phyloP scores from a whole-genome alignment of 2,888 invertebrate genomes.

The Polydrusus pterygomalis region DNA sequence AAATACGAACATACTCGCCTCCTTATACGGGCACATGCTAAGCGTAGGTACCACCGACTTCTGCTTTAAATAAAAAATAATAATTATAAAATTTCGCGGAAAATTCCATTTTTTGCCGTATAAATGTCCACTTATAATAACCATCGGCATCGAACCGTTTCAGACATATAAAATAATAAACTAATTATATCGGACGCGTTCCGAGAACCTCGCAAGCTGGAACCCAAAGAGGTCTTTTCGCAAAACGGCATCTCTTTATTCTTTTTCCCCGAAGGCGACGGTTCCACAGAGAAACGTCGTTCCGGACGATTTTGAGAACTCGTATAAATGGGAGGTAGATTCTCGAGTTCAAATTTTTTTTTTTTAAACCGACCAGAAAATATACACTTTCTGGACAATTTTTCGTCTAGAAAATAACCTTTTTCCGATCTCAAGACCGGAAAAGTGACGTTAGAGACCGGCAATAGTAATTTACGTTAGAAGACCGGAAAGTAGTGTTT shows the following conservation, averaged over 20 bases:
- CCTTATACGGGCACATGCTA: no score
- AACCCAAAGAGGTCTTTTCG: slow-evolving; percentile 37
- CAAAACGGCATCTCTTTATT: slow-evolving; percentile 40
- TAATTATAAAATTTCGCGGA: slow-evolving; percentile 2
- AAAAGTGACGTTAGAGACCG: no score
- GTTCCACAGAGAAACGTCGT: neutral
- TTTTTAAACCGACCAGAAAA: no score
- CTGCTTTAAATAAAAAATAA: no score
- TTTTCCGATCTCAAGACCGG: no score
- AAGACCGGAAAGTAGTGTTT: no score
- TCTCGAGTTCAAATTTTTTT: neutral
- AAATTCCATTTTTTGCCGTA: slow-evolving; percentile 4
- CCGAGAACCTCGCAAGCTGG: slow-evolving; percentile 31
- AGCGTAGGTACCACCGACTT: no score
- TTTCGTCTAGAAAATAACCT: no score
- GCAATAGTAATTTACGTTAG: no score
- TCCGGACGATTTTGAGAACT: slow-evolving; percentile 11
- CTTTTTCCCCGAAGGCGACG: slow-evolving; percentile 34
- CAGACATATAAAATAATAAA: slow-evolving; percentile 44
- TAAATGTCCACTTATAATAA: slow-evolving; percentile 30
- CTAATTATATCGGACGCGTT: slow-evolving; percentile 34
- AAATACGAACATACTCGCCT: no score
- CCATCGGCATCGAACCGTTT: slow-evolving; percentile 28
- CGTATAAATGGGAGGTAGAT: neutral
- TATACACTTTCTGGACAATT: no score